A percentile compares a stretch with the other conserved stretches of the same genome.
phyloP scores from a whole-genome alignment of 2,888 invertebrate genomes.

The Thymelicus lineola region DNA sequence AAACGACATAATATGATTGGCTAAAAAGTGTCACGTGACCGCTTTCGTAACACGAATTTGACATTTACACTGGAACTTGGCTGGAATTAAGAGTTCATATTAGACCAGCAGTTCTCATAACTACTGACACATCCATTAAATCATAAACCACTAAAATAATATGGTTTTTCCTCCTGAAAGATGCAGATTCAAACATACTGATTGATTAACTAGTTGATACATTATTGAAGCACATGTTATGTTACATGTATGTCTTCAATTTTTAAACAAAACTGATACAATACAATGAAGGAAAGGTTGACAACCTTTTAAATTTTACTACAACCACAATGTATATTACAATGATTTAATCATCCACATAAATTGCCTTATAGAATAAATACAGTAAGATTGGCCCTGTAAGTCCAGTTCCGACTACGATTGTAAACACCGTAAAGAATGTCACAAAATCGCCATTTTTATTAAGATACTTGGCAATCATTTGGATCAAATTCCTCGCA shows the following conservation, averaged over 20 bases:
- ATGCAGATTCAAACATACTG: too few species aligned
- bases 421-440: slow-evolving; percentile 86
- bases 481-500: slow-evolving; percentile 87
- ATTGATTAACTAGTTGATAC: too few species aligned
- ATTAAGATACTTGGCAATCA: slow-evolving; percentile 85
- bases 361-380: slow-evolving; percentile 73
- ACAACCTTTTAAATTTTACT: neutral
- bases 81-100: too few species aligned
- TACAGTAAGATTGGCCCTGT: slow-evolving; percentile 87
- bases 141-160: too few species aligned
- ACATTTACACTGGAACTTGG: too few species aligned
- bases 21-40: too few species aligned
- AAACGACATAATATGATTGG: too few species aligned
- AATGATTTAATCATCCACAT: slow-evolving; percentile 53
- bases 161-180: too few species aligned
- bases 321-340: neutral
- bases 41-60: too few species aligned
- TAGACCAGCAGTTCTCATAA: too few species aligned
- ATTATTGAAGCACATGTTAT: neutral
- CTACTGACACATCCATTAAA: too few species aligned
- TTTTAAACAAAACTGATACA: slow-evolving; percentile 1
- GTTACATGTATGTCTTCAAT: neutral
- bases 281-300: neutral
- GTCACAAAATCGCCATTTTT: slow-evolving; percentile 84
- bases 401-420: slow-evolving; percentile 89